Evolutionary conservation across 2,113 vertebrate species (phyloP), one percentile per base, ranked within the genome.

Genomic region (Paedocypris sp.): DNA sequence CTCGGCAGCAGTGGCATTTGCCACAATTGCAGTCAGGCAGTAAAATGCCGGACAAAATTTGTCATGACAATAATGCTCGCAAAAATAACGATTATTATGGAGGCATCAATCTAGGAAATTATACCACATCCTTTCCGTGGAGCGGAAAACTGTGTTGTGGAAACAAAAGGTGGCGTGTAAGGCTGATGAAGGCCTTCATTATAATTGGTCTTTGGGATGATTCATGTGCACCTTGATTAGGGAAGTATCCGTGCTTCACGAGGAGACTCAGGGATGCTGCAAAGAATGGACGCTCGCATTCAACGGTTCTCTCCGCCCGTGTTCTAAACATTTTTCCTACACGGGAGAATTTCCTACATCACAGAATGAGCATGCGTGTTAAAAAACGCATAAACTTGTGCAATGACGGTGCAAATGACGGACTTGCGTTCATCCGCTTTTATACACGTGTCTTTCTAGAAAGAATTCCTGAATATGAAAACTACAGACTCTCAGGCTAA

Each of bases 171-270:
- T 13, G 46, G 35, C 50, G 15, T 42, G 48, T 12, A 8, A 39
- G 46, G 51, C 64, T 49, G 62, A 73, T 60, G 71, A 52, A 72
- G 74, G 65, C 75, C 70, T 78, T 81, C 71, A 74, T 82, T 81
- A 79, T 79, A 83, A 78, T 67, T 73, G 71, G 70, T 74, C 75
- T 83, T 78, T 77, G 75, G 62, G 64, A 72, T 82, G 81, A 84
- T 82, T 81, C 79, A 84, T 83, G 81, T 63, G 73, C 72, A 75
- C 76, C 77, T 74, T 64, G 68, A 60, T 71, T 58, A 66, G 51
- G 35, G 51, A 70, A 68, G 69, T 57, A 46, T 36, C 60, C 15
- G 41, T 56, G 60, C 25, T 20, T 23, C 8, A 19, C 73, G 73
- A 54, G 28, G 43, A 25, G 35, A 26, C 4, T 25, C 1, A 2